These are phyloP conservation scores for Hemithea aestivaria DNA, from an alignment of 2,888 invertebrate species.

Conservation along the genomic window DNA sequence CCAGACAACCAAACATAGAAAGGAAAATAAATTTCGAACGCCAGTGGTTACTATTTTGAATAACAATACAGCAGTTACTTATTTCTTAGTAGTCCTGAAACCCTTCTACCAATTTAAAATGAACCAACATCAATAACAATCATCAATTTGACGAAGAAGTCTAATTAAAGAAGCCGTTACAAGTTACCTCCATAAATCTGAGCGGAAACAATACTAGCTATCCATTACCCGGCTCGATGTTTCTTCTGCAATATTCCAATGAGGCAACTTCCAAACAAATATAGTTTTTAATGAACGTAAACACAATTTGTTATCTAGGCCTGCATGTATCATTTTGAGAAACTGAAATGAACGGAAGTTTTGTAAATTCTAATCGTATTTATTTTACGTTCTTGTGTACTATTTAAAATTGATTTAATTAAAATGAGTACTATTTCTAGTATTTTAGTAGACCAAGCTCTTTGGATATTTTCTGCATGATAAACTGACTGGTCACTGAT, in stretches of 20 bases:
- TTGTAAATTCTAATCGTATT: too few species aligned
- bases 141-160: constrained; percentile 76
- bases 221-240: constrained; percentile 68
- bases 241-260: constrained; percentile 70
- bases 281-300: constrained; percentile 69
- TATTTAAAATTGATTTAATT: too few species aligned
- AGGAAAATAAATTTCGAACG: too few species aligned
- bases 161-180: constrained; percentile 78
- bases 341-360: too few species aligned
- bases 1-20: too few species aligned
- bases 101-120: constrained; percentile 55
- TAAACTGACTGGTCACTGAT: too few species aligned
- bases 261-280: constrained; percentile 66
- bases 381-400: too few species aligned
- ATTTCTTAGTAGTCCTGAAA: constrained; percentile 50
- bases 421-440: too few species aligned
- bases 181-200: constrained; percentile 79
- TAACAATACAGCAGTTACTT: too few species aligned
- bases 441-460: too few species aligned
- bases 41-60: too few species aligned
- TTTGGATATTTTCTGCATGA: too few species aligned
- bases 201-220: constrained; percentile 72
- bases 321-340: constrained; percentile 41
- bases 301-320: constrained; percentile 58
- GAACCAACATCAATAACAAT: constrained; percentile 71